A percentile compares a stretch with the other conserved stretches of the same genome.
Evolutionary conservation across 2,888 invertebrate species (phyloP).

Genomic region (Apantesis nais): DNA sequence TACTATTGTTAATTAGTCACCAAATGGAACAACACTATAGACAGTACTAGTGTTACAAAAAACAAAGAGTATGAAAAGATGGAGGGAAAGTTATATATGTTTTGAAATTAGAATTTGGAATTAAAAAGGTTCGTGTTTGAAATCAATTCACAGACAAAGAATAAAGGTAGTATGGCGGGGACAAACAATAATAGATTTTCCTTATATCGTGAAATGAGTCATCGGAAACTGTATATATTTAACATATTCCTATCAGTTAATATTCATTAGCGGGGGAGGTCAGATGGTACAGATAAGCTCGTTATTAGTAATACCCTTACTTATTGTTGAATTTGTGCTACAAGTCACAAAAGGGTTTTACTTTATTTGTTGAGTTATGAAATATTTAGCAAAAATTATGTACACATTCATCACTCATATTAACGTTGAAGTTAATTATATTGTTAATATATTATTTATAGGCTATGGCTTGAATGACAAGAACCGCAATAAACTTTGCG

Average conservation of each 20-base stretch:
- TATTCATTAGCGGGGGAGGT: conserved; percentile 80
- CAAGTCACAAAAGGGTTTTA: conserved; percentile 19
- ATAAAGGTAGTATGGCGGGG: background rate
- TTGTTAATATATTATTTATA: background rate
- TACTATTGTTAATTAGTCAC: conserved; percentile 48
- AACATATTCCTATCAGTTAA: conserved; percentile 77
- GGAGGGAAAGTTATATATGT: background rate
- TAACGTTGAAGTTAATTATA: background rate
- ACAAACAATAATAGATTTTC: conserved; percentile 19
- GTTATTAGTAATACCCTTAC: conserved; percentile 40
- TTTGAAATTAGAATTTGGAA: background rate
- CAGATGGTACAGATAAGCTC: conserved; percentile 73
- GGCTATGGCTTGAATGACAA: background rate
- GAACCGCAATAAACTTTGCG: background rate
- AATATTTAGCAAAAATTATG: background rate
- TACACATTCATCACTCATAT: background rate
- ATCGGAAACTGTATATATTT: conserved; percentile 61
- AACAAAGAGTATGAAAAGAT: background rate
- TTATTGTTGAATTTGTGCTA: conserved; percentile 18
- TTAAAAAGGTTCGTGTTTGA: background rate
- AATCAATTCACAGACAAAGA: conserved; percentile 2
- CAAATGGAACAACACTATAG: conserved; percentile 34
- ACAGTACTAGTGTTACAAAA: conserved; percentile 16
- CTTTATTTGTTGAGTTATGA: background rate
- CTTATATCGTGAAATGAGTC: conserved; percentile 63